Evolutionary conservation across 2,888 invertebrate species (phyloP), one percentile per base, ranked within the genome.

Genomic region (Latrodectus elegans): DNA sequence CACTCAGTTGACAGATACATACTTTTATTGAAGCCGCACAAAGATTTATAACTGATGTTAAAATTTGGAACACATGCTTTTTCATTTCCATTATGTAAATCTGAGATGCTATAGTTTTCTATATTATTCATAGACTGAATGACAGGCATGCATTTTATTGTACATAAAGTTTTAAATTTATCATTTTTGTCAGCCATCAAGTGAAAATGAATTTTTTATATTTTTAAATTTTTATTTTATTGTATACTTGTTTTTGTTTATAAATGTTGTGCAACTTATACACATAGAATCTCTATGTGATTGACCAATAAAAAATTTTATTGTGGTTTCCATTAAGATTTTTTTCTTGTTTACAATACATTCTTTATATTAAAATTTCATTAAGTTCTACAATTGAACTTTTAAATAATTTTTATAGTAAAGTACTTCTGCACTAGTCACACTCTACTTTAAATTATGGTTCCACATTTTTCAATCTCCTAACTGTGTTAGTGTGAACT

Each of bases 231-330:
- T 64, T 78, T 67, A 78, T 74, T 79, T 84, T 65, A 84, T 82
- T 74, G 55, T 84, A 73, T 73, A 72, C 55, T 60, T 78, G 64
- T 78, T 79, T 78, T 53, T 73, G 53, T 55, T 84, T 74, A 74
- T 84, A 67, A 79, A 70, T 82, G 73, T 52, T 17, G 52, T 72
- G 64, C 55, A 74, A 79, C 79, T 64, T 70, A 22, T 74, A 53
- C 78, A 73, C 84, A 84, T 78, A 55, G 77, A 73, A 26, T 15
- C 60, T 14, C 78, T 74, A 74, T 84, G 84, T 78, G 78, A 68
- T 84, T 84, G 84, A 84, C 84, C 84, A 84, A 84, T 84, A 84
- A 84, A 84, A 71, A 55, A 72, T 79, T 84, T 84, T 84, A 74
- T 79, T 78, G 55, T 79, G 67, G 68, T 74, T 74, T 65, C 26